These are phyloP conservation scores for Sylvicapra grimmia DNA, from an alignment of 2,113 vertebrate genomes.

Conservation along the genomic window DNA sequence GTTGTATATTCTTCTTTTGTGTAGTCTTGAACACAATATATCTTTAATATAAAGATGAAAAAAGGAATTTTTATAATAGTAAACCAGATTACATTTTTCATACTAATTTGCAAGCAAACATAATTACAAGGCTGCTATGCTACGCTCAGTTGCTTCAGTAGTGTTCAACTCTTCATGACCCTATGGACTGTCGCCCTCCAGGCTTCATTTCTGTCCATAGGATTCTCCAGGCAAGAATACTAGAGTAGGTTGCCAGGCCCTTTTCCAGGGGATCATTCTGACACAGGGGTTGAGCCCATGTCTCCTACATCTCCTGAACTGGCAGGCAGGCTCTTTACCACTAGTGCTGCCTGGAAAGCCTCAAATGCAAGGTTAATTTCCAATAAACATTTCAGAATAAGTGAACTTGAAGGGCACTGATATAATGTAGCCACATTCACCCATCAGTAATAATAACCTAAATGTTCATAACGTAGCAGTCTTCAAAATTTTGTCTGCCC, in stretches of 20 bases:
- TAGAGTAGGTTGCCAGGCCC: background rate
- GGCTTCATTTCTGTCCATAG: background rate
- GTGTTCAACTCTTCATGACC: background rate
- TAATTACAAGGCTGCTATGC: background rate
- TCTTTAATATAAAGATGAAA: background rate
- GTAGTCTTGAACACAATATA: background rate
- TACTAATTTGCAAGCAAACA: background rate
- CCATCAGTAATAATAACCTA: background rate
- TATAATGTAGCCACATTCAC: background rate
- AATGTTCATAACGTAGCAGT: background rate
- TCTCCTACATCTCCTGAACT: background rate
- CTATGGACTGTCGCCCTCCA: background rate
- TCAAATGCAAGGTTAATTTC: background rate
- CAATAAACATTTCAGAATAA: background rate
- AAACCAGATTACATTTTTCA: background rate
- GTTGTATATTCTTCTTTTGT: background rate
- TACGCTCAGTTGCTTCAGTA: background rate
- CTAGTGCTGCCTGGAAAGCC: background rate
- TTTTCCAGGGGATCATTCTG: background rate
- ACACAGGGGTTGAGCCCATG: background rate
- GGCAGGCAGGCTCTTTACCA: background rate
- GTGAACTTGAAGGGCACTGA: background rate
- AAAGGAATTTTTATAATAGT: background rate
- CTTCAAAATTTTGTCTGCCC: background rate
- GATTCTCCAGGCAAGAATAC: background rate